These are phyloP conservation scores for Spinibarbus caldwelli DNA, from an alignment of 2,797 vertebrate species.

Conservation along the genomic window DNA sequence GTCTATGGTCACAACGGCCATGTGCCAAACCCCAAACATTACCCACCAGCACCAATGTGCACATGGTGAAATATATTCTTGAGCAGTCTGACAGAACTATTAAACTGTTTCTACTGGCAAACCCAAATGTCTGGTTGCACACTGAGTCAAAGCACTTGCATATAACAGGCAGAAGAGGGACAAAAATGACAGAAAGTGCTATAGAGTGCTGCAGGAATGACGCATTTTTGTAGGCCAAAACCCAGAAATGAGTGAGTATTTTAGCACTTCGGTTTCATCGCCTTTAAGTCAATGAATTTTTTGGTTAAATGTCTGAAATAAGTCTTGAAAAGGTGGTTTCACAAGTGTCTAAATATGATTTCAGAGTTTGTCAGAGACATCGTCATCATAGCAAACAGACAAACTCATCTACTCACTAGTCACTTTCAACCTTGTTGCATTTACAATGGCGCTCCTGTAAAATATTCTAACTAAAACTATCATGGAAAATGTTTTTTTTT, in stretches of 20 bases:
- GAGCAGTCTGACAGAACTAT: background rate
- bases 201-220: background rate
- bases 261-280: background rate
- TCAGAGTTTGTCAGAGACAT: background rate
- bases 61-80: constrained; percentile 10
- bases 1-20: constrained; percentile 24
- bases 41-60: constrained; percentile 27
- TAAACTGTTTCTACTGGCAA: constrained; percentile 15
- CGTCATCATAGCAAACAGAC: background rate
- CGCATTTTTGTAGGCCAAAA: background rate
- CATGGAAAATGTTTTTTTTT: too few species aligned
- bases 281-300: background rate
- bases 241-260: background rate
- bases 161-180: background rate
- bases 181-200: background rate
- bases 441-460: background rate
- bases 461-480: too few species aligned
- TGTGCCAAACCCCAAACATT: constrained; percentile 27
- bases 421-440: background rate
- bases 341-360: too few species aligned
- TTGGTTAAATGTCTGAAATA: background rate
- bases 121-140: background rate
- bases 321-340: too few species aligned
- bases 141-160: background rate
- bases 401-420: background rate